Evolutionary conservation across 1,140 invertebrate species (phyloP), one percentile per base, ranked within the genome.

Genomic region (Spodoptera litura): DNA sequence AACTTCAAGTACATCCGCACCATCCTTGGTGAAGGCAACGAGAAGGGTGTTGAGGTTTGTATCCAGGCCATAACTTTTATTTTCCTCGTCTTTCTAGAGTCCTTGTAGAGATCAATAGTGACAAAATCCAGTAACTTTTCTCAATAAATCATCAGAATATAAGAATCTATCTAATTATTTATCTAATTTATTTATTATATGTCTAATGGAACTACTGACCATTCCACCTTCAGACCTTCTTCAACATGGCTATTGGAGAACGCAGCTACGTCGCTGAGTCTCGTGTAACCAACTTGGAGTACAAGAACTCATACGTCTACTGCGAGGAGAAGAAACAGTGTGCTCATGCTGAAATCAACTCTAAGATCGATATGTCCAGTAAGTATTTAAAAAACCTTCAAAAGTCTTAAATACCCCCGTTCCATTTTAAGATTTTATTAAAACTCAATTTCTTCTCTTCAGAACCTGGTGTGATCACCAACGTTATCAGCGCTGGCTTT

Each of bases 261-360:
- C 90, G 94, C 53, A 95, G 94, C 82, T 92, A 95, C 61, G 95
- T 97, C 20, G 95, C 96, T 0, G 97, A 97, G 81, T 88, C 96
- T 2, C 96, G 97, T 79, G 84, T 96, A 8, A 96, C 97, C 35
- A 96, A 97, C 86, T 95, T 96, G 75, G 96, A 97, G 78, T 95
- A 97, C 79, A 96, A 96, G 82, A 94, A 96, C 5, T 96, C 96
- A 44, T 95, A 96, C 58, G 96, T 97, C 5, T 96, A 96, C 88
- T 97, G 97, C 87, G 96, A 97, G 77, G 96, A 97, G 86, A 97
- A 96, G 88, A 97, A 97, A 79, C 96, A 97, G 80, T 97, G 97
- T 84, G 96, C 96, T 3, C 96, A 97, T 81, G 95, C 97, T 52
- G 96, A 97, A 86, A 78, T 97, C 9, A 95, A 96, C 70, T 96